A percentile compares a stretch with the other conserved stretches of the same genome.
Conservation (phyloP, 2,888 invertebrate species). For the Pristionchus arcanus region DNA sequence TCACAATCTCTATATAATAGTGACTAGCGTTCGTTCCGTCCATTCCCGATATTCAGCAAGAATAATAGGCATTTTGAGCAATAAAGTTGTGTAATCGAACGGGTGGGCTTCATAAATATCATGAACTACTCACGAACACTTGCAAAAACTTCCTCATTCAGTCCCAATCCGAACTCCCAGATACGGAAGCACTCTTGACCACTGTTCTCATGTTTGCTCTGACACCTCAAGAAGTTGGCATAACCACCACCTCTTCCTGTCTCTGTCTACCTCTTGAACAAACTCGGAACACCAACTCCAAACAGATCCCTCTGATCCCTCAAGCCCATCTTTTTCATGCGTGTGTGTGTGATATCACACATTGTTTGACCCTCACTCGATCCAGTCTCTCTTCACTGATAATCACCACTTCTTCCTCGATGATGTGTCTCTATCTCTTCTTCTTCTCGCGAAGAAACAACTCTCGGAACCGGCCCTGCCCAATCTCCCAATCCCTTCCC, state of each 20-base stretch:
- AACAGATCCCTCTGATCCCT: background rate
- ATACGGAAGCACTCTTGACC: conserved; percentile 29
- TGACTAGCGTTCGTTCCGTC: no score
- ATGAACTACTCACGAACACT: background rate
- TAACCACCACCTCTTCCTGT: background rate
- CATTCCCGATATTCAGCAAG: no score
- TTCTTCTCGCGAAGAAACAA: background rate
- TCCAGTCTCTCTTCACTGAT: background rate
- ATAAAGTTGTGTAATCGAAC: background rate
- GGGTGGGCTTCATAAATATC: no score
- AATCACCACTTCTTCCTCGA: conserved; percentile 32
- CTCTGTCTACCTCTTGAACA: background rate
- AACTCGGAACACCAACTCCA: background rate
- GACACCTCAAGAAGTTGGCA: conserved; percentile 19
- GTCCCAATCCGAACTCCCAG: background rate
- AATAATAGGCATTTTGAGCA: no score
- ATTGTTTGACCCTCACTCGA: background rate
- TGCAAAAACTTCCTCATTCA: background rate
- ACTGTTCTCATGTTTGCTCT: background rate
- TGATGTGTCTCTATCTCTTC: background rate
- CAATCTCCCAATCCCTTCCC: background rate
- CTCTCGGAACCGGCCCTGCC: background rate
- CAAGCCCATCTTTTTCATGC: background rate
- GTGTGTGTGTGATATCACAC: conserved; percentile 5
- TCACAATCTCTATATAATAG: background rate